Conservation (phyloP, 1,140 invertebrate species). For the Hyphantria cunea region DNA sequence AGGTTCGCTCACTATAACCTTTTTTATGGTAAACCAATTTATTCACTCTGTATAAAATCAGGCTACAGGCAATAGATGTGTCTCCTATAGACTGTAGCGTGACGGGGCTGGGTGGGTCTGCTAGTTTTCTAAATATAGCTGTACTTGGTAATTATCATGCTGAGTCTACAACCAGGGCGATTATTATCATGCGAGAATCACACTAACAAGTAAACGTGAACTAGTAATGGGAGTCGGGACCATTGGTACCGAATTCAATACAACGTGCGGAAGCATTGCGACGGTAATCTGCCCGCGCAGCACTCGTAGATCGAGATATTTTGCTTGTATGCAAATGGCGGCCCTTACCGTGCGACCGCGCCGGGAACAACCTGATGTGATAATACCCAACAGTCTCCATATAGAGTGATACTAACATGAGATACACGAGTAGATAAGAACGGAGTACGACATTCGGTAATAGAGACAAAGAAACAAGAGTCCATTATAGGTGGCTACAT, state of each 20-base stretch:
- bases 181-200: constrained; percentile 74
- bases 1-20: too few relatives aligned
- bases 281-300: constrained; percentile 59
- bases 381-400: constrained; percentile 68
- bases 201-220: constrained; percentile 69
- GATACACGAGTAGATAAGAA: constrained; percentile 71
- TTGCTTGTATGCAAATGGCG: constrained; percentile 77
- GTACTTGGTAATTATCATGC: constrained; percentile 21
- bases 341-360: constrained; percentile 66
- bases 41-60: too few relatives aligned
- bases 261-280: constrained; percentile 61
- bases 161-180: constrained; percentile 37
- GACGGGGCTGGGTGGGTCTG: too few relatives aligned
- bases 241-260: constrained; percentile 71
- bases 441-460: constrained; percentile 54
- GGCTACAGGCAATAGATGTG: too few relatives aligned
- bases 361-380: constrained; percentile 66
- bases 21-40: too few relatives aligned
- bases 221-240: constrained; percentile 54
- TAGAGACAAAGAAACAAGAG: constrained; percentile 68
- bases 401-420: constrained; percentile 70
- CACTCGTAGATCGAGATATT: constrained; percentile 70
- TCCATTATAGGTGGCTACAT: constrained; percentile 38
- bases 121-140: constrained; percentile 20
- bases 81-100: too few relatives aligned